These are phyloP conservation scores for Lepidurus packardi DNA, from an alignment of 1,140 invertebrate species.

Conservation along the genomic window DNA sequence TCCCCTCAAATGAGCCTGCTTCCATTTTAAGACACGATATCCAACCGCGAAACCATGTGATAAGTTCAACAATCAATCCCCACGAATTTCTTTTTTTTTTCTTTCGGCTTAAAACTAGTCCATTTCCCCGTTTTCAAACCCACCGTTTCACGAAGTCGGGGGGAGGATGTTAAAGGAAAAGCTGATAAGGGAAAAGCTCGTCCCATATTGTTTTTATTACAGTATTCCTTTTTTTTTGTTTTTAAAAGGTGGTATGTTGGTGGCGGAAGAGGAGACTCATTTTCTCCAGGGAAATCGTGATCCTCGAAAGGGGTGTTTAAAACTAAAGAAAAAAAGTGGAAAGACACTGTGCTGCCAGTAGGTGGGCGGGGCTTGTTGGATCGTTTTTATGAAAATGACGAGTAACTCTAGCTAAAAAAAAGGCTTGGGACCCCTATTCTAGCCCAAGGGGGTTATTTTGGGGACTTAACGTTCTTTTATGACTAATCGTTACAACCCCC, in stretches of 20 bases:
- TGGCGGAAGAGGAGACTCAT: not conserved
- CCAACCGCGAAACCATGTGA: not conserved
- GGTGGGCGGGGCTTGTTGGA: not conserved
- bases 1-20: not conserved
- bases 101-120: not conserved
- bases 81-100: not conserved
- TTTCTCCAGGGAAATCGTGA: constrained; percentile 21
- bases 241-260: not conserved
- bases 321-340: not conserved
- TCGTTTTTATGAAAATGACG: not conserved
- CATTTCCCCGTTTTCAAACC: not conserved
- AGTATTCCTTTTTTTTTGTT: not conserved
- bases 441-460: not conserved
- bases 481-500: not conserved
- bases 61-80: not conserved
- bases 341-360: not conserved
- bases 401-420: constrained; percentile 2
- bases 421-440: not conserved
- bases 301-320: not conserved
- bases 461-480: not conserved
- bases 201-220: not conserved
- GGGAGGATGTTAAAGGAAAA: not conserved
- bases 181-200: not conserved
- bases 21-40: not conserved
- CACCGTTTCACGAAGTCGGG: not conserved